Conservation (phyloP, 2,797 vertebrate species). For the Tamandua tetradactyla region DNA sequence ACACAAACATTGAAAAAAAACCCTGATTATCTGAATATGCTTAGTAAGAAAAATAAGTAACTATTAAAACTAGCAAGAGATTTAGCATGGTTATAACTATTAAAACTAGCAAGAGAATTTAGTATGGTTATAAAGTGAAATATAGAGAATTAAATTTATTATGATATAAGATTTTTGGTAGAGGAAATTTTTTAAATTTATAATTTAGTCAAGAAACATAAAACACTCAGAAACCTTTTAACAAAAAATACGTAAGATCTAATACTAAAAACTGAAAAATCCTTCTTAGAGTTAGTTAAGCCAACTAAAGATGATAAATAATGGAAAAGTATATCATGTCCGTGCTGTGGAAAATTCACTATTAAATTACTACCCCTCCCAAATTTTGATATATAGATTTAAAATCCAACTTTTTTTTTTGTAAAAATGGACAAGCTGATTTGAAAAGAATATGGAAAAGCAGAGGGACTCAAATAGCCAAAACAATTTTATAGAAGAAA, state of each 20-base stretch:
- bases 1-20: neutral
- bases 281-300: neutral
- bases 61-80: neutral
- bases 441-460: constrained; percentile 19
- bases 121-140: neutral
- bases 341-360: neutral
- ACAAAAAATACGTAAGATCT: neutral
- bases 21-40: neutral
- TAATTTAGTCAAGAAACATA: neutral
- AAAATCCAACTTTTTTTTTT: neutral
- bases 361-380: neutral
- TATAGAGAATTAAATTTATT: neutral
- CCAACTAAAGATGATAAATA: neutral
- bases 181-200: neutral
- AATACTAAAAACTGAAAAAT: neutral
- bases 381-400: neutral
- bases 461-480: neutral
- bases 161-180: neutral
- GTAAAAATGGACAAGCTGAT: neutral
- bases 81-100: neutral
- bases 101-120: constrained; percentile 11
- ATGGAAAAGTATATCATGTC: neutral
- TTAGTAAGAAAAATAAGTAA: neutral
- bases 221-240: neutral
- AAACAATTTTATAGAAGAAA: neutral